These are phyloP conservation scores for Cephus pygmeus DNA, from an alignment of 2,888 invertebrate species.

Conservation along the genomic window DNA sequence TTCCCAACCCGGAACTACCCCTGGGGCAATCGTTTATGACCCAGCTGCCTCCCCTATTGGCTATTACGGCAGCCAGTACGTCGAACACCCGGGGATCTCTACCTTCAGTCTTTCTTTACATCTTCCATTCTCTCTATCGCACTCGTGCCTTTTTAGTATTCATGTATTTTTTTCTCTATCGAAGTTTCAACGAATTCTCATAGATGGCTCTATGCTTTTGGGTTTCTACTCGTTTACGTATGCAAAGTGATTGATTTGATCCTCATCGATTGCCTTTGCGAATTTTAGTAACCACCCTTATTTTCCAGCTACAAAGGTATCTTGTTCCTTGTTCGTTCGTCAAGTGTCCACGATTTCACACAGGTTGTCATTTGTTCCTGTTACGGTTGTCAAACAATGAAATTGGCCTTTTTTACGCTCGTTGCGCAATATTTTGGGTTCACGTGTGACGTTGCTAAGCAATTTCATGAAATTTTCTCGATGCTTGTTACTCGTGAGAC, in stretches of 20 bases:
- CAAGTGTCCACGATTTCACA: neutral
- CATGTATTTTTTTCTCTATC: neutral
- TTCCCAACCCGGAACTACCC: constrained; percentile 21
- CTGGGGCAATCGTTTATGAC: constrained; percentile 17
- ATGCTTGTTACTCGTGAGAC: neutral
- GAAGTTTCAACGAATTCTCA: neutral
- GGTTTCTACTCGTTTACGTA: neutral
- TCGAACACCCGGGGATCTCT: neutral
- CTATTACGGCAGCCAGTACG: neutral
- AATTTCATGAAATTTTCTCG: neutral
- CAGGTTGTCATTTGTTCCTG: neutral
- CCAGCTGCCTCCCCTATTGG: constrained; percentile 6
- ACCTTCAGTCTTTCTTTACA: constrained; percentile 2
- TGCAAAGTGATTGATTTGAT: neutral
- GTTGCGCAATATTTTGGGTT: neutral
- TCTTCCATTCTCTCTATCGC: neutral
- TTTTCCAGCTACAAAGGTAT: neutral
- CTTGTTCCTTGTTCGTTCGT: neutral
- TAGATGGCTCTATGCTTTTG: neutral
- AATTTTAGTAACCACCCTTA: neutral
- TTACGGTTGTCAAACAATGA: neutral
- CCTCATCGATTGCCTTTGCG: neutral
- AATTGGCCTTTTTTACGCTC: neutral
- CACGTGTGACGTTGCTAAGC: neutral
- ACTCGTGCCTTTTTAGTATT: neutral